These are phyloP conservation scores for Saxicola maurus DNA, from an alignment of 2,797 vertebrate genomes.

Conservation along the genomic window DNA sequence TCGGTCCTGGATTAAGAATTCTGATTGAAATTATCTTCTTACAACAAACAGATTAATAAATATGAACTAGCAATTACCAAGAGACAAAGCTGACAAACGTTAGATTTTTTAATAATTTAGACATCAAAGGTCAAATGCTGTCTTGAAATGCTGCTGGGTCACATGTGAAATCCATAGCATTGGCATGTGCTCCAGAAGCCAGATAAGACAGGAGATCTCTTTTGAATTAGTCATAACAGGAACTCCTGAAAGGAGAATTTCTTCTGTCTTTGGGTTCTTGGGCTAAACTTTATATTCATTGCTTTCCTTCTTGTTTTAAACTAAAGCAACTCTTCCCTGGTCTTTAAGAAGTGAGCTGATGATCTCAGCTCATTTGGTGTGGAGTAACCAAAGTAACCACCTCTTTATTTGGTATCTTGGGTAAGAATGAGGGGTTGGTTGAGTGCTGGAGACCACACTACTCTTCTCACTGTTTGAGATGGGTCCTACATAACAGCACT, in stretches of 20 bases:
- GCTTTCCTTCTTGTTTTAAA: slow-evolving; percentile 41
- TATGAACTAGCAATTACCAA: neutral
- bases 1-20: slow-evolving; percentile 1
- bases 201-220: neutral
- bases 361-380: neutral
- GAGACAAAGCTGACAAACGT: neutral
- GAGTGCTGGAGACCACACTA: neutral
- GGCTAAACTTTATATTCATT: slow-evolving; percentile 35
- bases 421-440: neutral
- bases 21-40: neutral
- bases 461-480: neutral
- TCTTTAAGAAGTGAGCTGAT: slow-evolving; percentile 7
- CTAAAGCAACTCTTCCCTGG: neutral
- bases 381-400: neutral
- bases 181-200: slow-evolving; percentile 26
- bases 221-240: neutral
- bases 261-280: slow-evolving; percentile 44
- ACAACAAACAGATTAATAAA: neutral
- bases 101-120: neutral
- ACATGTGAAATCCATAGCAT: slow-evolving; percentile 12
- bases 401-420: neutral
- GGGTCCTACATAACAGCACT: neutral
- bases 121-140: neutral
- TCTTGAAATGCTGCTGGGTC: slow-evolving; percentile 38
- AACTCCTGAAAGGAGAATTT: slow-evolving; percentile 61